Evolutionary conservation across 2,888 invertebrate genomes (phyloP), one percentile per base, ranked within the genome.

Genomic region (Amphimallon solstitiale): DNA sequence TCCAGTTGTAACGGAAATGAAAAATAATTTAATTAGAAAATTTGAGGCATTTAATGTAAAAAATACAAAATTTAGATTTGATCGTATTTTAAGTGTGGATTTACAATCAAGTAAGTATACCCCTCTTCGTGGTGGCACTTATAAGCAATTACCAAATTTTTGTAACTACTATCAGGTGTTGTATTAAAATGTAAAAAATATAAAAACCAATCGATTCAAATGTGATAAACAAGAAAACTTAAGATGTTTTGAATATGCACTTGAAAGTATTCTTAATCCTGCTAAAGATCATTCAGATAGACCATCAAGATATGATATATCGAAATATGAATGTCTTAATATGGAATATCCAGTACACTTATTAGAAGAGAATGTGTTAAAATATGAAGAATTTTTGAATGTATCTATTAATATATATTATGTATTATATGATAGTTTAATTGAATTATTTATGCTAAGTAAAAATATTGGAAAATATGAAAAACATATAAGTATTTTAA

Each of bases 221-320:
- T 34, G 54, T 14, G 7, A 35, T 6, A 54, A 54, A 2, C 3
- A 54, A 54, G 54, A n/a, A n/a, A n/a, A n/a, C n/a, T n/a, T n/a
- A n/a, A n/a, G n/a, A n/a, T n/a, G n/a, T n/a, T n/a, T n/a, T 37
- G 54, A 54, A 54, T 54, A 54, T 54, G 35, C 54, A 34, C 15
- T 54, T 9, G 54, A 54, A 14, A 43, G 43, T 15, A 34, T 54
- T 29, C 15, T 54, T 35, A 54, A 54, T 37, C 54, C 54, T 54
- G 54, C 34, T 9, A 12, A 38, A 54, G 14, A 37, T 10, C 7
- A 54, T 54, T n/a, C 14, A 12, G 34, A 38, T 35, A 7, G 37
- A 12, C 54, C 37, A 54, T 12, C 54, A 2, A 54, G 35, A 54
- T 54, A 54, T 54, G n/a, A n/a, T n/a, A n/a, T n/a, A n/a, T n/a